These are phyloP conservation scores for Oxystoma pomonae DNA, from an alignment of 2,888 invertebrate species.

Conservation along the genomic window DNA sequence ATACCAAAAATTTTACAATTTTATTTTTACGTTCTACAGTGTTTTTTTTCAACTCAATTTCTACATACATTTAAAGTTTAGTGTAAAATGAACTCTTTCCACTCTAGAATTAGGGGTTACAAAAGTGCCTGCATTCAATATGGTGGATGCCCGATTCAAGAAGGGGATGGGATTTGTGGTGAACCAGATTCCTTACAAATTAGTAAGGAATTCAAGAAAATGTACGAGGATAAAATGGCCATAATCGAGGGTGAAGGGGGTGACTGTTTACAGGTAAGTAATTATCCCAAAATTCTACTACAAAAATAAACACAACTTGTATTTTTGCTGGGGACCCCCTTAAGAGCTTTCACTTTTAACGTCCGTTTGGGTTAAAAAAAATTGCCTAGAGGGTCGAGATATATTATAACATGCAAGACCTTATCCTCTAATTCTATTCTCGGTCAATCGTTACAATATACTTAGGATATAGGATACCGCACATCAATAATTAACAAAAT, in stretches of 20 bases:
- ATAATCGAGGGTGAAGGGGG: conserved; percentile 54
- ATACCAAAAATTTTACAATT: too few relatives aligned
- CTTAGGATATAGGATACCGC: too few relatives aligned
- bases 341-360: too few relatives aligned
- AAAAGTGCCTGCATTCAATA: conserved; percentile 9
- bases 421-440: conserved; percentile 3
- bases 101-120: background rate
- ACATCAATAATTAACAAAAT: too few relatives aligned
- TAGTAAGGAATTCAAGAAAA: conserved; percentile 56
- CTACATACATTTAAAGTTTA: background rate
- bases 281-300: too few relatives aligned
- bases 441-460: too few relatives aligned
- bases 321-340: too few relatives aligned
- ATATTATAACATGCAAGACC: too few relatives aligned
- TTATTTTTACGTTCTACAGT: background rate
- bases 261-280: conserved; percentile 41
- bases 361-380: too few relatives aligned
- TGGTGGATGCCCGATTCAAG: conserved; percentile 31
- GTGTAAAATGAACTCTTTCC: background rate
- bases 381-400: too few relatives aligned
- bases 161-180: conserved; percentile 36
- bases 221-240: conserved; percentile 59
- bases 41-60: background rate
- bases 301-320: too few relatives aligned
- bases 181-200: conserved; percentile 49